Evolutionary conservation across 2,797 vertebrate species (phyloP), one percentile per base, ranked within the genome.

Genomic region (Hypotaenidia okinawae): DNA sequence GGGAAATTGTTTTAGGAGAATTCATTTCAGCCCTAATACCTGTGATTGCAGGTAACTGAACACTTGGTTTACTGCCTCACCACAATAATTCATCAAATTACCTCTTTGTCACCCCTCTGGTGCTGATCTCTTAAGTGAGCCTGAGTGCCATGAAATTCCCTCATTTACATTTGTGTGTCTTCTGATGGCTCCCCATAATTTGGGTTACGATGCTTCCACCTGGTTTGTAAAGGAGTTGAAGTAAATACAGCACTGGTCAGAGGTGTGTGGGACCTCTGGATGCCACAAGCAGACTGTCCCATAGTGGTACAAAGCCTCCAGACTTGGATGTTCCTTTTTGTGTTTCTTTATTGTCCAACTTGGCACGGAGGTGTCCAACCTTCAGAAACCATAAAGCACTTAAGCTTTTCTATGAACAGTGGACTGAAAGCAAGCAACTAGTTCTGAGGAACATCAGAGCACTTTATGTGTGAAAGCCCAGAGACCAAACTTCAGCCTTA

Each of bases 81-180:
- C 61, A 12, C 70, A 32, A 19, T 24, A 35, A 87, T 92, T 72
- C 43, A 58, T 43, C 1, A 0, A 32, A 27, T 83, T 57, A 47
- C 66, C 28, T 70, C 58, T 69, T 57, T 30, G 33, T 37, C n/a
- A 3, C 55, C 35, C 41, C 70, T 70, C 69, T n/a, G 18, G 55
- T 57, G 54, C 7, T 57, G 30, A 57, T 57, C 32, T 57, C 19
- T 22, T 57, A n/a, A 52, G 7, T 2, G n/a, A 37, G 76, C 11
- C 70, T 21, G 25, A 17, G 58, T 27, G 51, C 43, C 1, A 3
- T 9, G 75, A 22, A 1, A 6, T 10, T 41, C 21, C 57, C 74
- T 66, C 45, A 2, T 14, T 58, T 37, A 2, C 4, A 22, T 0
- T 10, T 4, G 16, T 16, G 39, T 4, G 28, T 0, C 2, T 70